A percentile compares a stretch with the other conserved stretches of the same genome.
phyloP scores from a whole-genome alignment of 2,113 vertebrate species.

The Sphyrna mokarran region DNA sequence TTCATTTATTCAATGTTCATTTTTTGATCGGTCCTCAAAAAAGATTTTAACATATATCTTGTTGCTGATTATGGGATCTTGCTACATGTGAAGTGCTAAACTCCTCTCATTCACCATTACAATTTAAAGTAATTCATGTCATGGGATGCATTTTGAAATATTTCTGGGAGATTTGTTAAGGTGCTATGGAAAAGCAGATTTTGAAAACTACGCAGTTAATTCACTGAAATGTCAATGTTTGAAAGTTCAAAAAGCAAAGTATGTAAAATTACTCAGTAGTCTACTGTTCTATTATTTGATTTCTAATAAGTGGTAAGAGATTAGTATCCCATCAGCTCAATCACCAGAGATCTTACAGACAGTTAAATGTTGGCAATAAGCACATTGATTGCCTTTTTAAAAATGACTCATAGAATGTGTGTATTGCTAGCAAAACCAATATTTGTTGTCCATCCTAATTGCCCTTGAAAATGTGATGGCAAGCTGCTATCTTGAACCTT shows the following conservation, averaged over 20 bases:
- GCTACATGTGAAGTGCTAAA: not conserved
- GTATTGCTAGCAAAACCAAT: not conserved
- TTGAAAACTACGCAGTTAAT: not conserved
- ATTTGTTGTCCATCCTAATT: not conserved
- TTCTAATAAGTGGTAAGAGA: not conserved
- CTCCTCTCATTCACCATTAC: not conserved
- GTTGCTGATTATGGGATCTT: not conserved
- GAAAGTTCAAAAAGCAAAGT: not conserved
- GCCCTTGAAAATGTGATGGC: not conserved
- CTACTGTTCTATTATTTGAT: not conserved
- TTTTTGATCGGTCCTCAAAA: not conserved
- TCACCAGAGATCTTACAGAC: not conserved
- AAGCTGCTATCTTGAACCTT: not conserved
- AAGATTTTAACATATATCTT: not conserved
- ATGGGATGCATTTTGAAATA: not conserved
- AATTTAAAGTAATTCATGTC: not conserved
- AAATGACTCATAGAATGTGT: not conserved
- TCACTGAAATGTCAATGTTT: not conserved
- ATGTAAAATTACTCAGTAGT: not conserved
- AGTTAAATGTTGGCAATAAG: not conserved
- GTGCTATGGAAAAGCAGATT: not conserved
- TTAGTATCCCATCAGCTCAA: not conserved
- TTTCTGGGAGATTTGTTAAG: not conserved
- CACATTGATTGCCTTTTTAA: not conserved
- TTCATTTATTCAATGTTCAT: not conserved